phyloP scores from a whole-genome alignment of 2,113 vertebrate species.

The Myotis brandtii region DNA sequence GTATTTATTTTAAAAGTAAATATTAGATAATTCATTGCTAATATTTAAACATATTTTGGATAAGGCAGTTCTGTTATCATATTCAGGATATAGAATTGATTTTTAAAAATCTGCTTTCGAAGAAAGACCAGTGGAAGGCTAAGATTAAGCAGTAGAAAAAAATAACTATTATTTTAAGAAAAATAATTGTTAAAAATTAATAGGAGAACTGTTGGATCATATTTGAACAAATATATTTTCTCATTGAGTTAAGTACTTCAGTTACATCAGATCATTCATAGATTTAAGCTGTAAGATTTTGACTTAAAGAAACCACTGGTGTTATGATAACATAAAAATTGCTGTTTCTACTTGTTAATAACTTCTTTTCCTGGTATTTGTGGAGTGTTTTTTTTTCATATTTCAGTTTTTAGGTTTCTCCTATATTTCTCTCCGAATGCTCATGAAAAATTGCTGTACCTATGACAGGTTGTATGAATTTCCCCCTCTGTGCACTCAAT shows the following conservation, averaged over 20 bases:
- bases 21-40: neutral
- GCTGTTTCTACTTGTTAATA: neutral
- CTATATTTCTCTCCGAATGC: neutral
- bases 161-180: neutral
- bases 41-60: neutral
- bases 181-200: neutral
- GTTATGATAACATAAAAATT: neutral
- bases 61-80: neutral
- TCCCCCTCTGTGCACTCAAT: neutral
- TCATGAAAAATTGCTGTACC: conserved; percentile 51
- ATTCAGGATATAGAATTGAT: neutral
- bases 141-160: neutral
- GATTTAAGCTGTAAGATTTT: neutral
- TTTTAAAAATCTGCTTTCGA: neutral
- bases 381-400: neutral
- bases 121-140: neutral
- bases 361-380: neutral
- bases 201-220: neutral
- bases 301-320: neutral
- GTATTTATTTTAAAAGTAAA: neutral
- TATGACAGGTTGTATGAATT: neutral
- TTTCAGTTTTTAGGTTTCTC: neutral
- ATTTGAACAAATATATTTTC: neutral
- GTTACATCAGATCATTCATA: neutral
- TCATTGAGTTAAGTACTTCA: neutral